phyloP scores from a whole-genome alignment of 2,797 vertebrate species.

The Enteromius paludinosus region DNA sequence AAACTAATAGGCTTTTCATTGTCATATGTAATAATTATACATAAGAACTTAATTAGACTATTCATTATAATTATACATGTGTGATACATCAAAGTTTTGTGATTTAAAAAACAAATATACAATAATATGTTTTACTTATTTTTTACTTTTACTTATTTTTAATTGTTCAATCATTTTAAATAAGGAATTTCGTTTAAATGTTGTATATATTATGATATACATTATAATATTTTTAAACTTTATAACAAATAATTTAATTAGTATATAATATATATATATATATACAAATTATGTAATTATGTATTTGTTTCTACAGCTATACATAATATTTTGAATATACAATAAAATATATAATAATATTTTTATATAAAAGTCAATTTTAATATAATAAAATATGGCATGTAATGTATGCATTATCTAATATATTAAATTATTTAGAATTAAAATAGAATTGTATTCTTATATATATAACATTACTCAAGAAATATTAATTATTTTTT shows the following conservation, averaged over 20 bases:
- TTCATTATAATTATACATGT: neutral
- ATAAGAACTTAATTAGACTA: neutral
- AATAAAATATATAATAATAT: neutral
- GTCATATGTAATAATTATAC: neutral
- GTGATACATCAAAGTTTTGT: neutral
- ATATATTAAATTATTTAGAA: neutral
- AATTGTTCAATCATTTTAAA: neutral
- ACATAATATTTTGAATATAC: neutral
- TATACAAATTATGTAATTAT: too few species aligned
- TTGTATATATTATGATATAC: too few species aligned
- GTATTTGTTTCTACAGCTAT: neutral
- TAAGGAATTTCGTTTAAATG: neutral
- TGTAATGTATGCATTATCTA: neutral
- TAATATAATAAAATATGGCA: neutral
- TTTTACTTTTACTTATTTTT: neutral
- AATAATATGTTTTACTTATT: neutral
- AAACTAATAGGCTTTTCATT: neutral
- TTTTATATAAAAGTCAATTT: neutral
- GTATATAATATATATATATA: too few species aligned
- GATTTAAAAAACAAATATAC: neutral
- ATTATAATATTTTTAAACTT: too few species aligned
- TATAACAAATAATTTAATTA: too few species aligned
- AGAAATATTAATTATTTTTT: neutral
- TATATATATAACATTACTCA: neutral
- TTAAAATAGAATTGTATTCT: neutral